Conservation (phyloP, 2,797 vertebrate genomes). For the Spheniscus humboldti region DNA sequence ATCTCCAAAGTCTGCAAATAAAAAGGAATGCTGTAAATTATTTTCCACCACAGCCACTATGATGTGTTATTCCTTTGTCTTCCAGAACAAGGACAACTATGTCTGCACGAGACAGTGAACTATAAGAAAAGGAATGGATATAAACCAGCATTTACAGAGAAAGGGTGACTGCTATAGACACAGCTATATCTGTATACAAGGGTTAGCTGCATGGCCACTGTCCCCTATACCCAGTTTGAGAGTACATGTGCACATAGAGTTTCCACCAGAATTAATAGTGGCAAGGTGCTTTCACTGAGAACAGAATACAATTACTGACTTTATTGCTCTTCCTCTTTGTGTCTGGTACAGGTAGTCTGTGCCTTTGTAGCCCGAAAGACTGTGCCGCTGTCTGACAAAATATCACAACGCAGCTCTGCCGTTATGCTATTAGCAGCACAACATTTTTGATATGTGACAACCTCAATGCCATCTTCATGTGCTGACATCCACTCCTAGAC, state of each 20-base stretch:
- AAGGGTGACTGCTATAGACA: not conserved
- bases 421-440: not conserved
- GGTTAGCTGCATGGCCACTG: not conserved
- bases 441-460: not conserved
- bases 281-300: not conserved
- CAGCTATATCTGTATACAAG: not conserved
- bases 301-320: not conserved
- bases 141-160: not conserved
- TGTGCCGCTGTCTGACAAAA: not conserved
- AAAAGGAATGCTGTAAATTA: not conserved
- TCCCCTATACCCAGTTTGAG: fast-evolving
- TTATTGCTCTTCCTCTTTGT: not conserved
- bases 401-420: fast-evolving
- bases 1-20: not conserved
- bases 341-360: not conserved
- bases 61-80: not conserved
- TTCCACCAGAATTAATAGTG: not conserved
- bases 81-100: not conserved
- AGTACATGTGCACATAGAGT: fast-evolving
- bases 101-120: not conserved
- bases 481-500: not conserved
- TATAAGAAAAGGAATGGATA: not conserved
- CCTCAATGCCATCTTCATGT: not conserved
- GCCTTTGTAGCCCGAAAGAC: not conserved
- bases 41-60: not conserved